Percentiles rank a stretch among this genome's conserved stretches.
These are phyloP conservation scores for Hypotaenidia philippensis DNA, from an alignment of 2,797 vertebrate genomes.

Conservation along the genomic window DNA sequence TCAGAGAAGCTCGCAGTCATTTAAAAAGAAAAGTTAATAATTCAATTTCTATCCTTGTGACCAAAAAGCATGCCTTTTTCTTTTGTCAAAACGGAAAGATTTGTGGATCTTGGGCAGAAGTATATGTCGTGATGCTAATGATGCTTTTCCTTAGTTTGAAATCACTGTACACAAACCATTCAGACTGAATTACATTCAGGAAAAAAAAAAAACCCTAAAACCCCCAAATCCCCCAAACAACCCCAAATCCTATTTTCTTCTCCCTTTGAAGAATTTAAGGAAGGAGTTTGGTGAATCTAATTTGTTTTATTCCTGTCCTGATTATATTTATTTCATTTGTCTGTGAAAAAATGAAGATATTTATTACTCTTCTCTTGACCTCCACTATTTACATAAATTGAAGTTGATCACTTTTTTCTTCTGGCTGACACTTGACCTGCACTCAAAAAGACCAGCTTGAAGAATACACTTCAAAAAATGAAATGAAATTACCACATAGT, in stretches of 20 bases:
- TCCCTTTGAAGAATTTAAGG: not conserved
- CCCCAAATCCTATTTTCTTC: not conserved
- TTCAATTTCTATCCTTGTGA: slow-evolving; percentile 54
- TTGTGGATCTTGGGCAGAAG: slow-evolving; percentile 14
- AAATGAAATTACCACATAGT: not conserved
- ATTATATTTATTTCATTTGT: not conserved
- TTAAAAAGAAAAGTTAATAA: slow-evolving; percentile 60
- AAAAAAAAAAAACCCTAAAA: not conserved
- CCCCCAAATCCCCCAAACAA: not conserved
- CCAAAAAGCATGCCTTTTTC: slow-evolving; percentile 27
- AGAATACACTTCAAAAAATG: not conserved
- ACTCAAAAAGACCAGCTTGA: not conserved
- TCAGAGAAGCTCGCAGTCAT: slow-evolving; percentile 21
- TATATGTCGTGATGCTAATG: not conserved
- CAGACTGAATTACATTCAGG: not conserved
- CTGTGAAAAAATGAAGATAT: not conserved
- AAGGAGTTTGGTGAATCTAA: not conserved
- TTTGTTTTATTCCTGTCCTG: not conserved
- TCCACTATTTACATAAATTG: not conserved
- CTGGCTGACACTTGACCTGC: not conserved
- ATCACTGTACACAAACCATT: not conserved
- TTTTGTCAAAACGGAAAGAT: slow-evolving; percentile 39
- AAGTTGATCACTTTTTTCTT: not conserved
- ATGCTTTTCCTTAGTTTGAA: slow-evolving; percentile 35
- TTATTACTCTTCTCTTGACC: not conserved